phyloP scores from a whole-genome alignment of 2,888 invertebrate genomes.

The Apantesis nais region DNA sequence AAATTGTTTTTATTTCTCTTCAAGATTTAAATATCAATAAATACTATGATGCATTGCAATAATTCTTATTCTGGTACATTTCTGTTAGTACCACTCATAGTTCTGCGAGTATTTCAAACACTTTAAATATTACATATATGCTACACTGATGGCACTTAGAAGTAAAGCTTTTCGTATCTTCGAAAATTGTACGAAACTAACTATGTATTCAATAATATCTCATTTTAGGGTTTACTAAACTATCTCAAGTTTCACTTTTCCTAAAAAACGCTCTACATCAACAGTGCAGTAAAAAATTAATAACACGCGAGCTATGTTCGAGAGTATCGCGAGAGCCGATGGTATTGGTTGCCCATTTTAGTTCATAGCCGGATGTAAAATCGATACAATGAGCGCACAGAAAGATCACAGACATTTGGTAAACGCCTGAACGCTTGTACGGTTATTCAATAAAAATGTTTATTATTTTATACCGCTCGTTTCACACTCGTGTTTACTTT shows the following conservation, averaged over 20 bases:
- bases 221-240: neutral
- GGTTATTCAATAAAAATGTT: slow-evolving; percentile 55
- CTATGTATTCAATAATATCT: neutral
- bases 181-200: no score
- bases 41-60: neutral
- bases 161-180: neutral
- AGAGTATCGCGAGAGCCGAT: slow-evolving; percentile 43
- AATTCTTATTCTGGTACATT: neutral
- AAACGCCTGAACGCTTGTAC: slow-evolving; percentile 31
- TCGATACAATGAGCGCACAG: slow-evolving; percentile 77
- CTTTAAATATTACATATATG: neutral
- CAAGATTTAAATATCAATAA: neutral
- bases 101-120: neutral
- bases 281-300: neutral
- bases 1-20: neutral
- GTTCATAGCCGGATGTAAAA: slow-evolving; percentile 75
- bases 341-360: slow-evolving; percentile 66
- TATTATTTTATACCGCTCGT: slow-evolving; percentile 49
- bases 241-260: neutral
- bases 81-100: neutral
- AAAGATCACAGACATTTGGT: slow-evolving; percentile 72
- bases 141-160: neutral
- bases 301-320: slow-evolving; percentile 31
- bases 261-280: neutral
- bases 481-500: slow-evolving; percentile 35